Percentiles rank a stretch among this genome's conserved stretches.
Evolutionary conservation across 2,797 vertebrate species (phyloP).

Genomic region (Esox lucius): DNA sequence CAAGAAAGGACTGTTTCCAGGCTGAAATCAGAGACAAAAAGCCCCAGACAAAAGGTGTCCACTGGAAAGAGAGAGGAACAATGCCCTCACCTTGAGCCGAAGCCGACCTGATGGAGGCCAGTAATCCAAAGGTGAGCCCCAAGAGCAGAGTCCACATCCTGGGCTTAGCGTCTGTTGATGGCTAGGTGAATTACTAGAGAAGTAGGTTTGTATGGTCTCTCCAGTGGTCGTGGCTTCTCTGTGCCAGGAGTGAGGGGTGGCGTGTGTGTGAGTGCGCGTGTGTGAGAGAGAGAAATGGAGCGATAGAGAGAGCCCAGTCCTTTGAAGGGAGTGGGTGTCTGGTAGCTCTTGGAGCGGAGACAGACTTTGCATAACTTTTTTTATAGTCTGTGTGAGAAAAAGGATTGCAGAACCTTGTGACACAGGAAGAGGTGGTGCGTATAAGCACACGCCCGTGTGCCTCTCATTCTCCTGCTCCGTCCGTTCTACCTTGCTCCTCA

Average conservation of each 20-base stretch:
- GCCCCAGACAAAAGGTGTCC: slow-evolving; percentile 43
- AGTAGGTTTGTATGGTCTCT: slow-evolving; percentile 59
- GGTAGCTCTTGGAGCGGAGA: slow-evolving; percentile 52
- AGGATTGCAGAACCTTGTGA: slow-evolving; percentile 60
- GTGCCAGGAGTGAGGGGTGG: slow-evolving; percentile 58
- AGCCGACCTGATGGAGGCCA: slow-evolving; percentile 65
- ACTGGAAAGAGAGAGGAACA: slow-evolving; percentile 26
- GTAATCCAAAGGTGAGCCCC: slow-evolving; percentile 71
- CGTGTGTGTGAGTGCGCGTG: slow-evolving; percentile 3
- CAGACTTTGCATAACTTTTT: slow-evolving; percentile 74
- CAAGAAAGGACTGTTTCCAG: slow-evolving; percentile 34
- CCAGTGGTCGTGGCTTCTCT: slow-evolving; percentile 60
- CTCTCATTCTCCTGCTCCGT: slow-evolving; percentile 67
- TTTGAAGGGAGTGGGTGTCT: slow-evolving; percentile 48
- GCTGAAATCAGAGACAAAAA: slow-evolving; percentile 28
- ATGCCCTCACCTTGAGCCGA: slow-evolving; percentile 64
- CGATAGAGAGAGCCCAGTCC: slow-evolving; percentile 38
- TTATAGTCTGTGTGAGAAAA: slow-evolving; percentile 49
- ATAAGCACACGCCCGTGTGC: slow-evolving; percentile 75
- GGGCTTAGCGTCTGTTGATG: slow-evolving; percentile 43
- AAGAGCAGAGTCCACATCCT: slow-evolving; percentile 73
- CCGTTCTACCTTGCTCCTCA: slow-evolving; percentile 50
- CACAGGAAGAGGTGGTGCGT: slow-evolving; percentile 64
- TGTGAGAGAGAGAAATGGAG: slow-evolving; percentile 30
- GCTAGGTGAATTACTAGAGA: slow-evolving; percentile 51